Evolutionary conservation across 1,140 invertebrate species (phyloP).

Genomic region (Conopomorpha cramerella): DNA sequence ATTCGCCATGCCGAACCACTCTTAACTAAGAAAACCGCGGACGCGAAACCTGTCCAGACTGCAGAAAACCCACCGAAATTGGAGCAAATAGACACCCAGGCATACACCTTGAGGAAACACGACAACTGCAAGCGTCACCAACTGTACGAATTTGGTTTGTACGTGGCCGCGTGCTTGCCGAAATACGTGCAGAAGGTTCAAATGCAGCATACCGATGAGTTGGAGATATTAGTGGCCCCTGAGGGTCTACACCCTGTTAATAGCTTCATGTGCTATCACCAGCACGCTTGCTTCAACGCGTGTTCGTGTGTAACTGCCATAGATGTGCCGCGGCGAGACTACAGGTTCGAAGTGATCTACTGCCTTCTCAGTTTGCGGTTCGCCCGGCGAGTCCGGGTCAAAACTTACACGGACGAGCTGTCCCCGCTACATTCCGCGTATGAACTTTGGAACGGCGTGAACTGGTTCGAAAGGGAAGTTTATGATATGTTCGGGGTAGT

Average conservation of each 20-base stretch:
- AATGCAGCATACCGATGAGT: constrained; percentile 77
- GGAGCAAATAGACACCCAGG: constrained; percentile 25
- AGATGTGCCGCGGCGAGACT: constrained; percentile 81
- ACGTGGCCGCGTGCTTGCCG: constrained; percentile 76
- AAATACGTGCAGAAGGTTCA: constrained; percentile 92
- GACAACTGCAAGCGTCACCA: constrained; percentile 26
- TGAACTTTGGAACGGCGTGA: constrained; percentile 32
- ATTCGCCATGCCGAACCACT: too few relatives aligned
- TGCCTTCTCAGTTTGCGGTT: constrained; percentile 91
- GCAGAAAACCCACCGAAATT: constrained; percentile 20
- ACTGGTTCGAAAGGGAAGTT: constrained; percentile 49
- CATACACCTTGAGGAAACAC: constrained; percentile 26
- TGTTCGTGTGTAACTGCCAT: constrained; percentile 83
- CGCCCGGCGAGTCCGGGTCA: constrained; percentile 22
- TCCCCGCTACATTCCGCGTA: constrained; percentile 43
- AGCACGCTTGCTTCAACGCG: constrained; percentile 87
- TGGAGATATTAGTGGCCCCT: constrained; percentile 90
- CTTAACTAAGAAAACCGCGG: neutral
- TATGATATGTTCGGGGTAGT: constrained; percentile 55
- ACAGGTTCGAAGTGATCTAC: constrained; percentile 79
- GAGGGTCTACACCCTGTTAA: constrained; percentile 89
- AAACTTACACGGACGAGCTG: constrained; percentile 54
- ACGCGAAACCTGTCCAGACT: neutral
- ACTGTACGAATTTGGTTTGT: constrained; percentile 44
- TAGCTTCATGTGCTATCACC: constrained; percentile 88